Conservation (phyloP, 2,888 invertebrate genomes). For the Byasa hedistus region DNA sequence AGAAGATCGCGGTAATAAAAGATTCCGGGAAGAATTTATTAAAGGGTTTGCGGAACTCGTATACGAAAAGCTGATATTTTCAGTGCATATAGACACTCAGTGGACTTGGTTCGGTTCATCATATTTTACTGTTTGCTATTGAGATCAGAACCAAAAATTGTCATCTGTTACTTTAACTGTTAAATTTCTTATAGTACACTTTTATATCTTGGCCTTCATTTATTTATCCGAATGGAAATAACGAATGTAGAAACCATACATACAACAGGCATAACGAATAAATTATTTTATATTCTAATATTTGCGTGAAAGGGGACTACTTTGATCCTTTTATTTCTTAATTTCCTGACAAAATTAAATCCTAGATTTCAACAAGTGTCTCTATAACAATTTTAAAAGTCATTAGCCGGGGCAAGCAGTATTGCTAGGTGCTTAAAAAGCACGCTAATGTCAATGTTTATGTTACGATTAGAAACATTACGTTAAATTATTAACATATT, state of each 20-base stretch:
- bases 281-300: background rate
- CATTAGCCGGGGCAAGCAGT: background rate
- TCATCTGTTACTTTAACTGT: background rate
- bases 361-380: background rate
- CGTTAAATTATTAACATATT: no score
- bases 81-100: background rate
- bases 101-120: background rate
- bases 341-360: background rate
- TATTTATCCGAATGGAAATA: no score
- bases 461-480: background rate
- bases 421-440: background rate
- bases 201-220: background rate
- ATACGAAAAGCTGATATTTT: background rate
- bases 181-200: background rate
- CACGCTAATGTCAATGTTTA: background rate
- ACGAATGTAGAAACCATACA: no score
- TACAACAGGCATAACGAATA: no score
- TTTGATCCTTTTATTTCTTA: background rate
- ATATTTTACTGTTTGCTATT: background rate
- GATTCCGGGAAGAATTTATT: slow-evolving; percentile 33
- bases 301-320: background rate
- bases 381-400: background rate
- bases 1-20: slow-evolving; percentile 31
- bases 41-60: slow-evolving; percentile 28
- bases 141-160: background rate